Evolutionary conservation across 2,113 vertebrate species (phyloP).

Genomic region (Genyomyrus donnyi): DNA sequence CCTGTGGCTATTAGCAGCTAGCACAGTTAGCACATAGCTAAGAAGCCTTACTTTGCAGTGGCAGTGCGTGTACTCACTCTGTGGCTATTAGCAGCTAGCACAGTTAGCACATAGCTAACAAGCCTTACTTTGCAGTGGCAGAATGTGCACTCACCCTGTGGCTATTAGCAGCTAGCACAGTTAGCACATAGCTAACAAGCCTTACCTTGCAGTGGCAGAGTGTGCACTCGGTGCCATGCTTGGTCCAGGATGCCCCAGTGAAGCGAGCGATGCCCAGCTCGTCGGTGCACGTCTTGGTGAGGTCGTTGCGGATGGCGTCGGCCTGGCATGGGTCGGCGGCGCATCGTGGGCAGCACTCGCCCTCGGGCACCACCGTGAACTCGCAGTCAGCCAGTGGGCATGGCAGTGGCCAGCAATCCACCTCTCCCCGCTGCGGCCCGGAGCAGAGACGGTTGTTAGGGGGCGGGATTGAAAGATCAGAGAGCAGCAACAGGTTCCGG

Average conservation of each 20-base stretch:
- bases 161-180: not conserved
- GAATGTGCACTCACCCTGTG: not conserved
- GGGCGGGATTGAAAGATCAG: not conserved
- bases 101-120: not conserved
- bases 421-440: conserved; percentile 77
- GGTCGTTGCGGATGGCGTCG: conserved; percentile 83
- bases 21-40: too few species aligned
- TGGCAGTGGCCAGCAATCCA: conserved; percentile 92
- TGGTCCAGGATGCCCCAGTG: conserved; percentile 94
- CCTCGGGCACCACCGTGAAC: conserved; percentile 82
- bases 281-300: conserved; percentile 91
- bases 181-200: conserved; percentile 43
- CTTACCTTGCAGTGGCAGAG: conserved; percentile 89
- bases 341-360: conserved; percentile 86
- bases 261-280: conserved; percentile 85
- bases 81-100: not conserved
- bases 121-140: not conserved
- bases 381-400: conserved; percentile 86
- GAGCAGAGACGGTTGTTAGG: conserved; percentile 53
- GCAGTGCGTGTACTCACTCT: not conserved
- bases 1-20: too few species aligned
- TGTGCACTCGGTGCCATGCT: conserved; percentile 90
- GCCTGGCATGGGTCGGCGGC: conserved; percentile 90
- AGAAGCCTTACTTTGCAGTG: too few species aligned
- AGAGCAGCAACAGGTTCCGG: not conserved